Conservation (phyloP, 1,140 invertebrate genomes). For the Asobara japonica region DNA sequence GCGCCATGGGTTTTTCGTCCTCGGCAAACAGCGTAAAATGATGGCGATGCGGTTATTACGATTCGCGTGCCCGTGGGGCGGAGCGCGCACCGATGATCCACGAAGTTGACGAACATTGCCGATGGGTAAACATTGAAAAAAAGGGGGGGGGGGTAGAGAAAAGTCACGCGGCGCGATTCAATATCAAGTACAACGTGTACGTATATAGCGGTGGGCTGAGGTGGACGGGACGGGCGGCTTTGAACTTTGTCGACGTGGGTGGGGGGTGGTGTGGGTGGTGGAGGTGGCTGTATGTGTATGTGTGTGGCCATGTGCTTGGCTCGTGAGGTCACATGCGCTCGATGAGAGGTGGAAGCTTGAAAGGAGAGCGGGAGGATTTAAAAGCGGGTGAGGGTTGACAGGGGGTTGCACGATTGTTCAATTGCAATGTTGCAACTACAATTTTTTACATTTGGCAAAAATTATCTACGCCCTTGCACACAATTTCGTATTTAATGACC, state of each 20-base stretch:
- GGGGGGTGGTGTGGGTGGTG: too few species aligned
- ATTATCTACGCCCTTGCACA: too few species aligned
- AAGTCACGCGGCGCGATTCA: constrained; percentile 42
- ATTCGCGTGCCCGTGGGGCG: background rate
- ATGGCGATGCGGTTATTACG: background rate
- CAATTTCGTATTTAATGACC: too few species aligned
- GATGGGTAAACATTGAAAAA: too few species aligned
- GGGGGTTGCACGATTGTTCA: too few species aligned
- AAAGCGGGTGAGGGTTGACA: too few species aligned
- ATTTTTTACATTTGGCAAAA: too few species aligned
- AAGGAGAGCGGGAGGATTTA: background rate
- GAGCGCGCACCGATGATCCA: constrained; percentile 26
- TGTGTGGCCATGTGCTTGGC: background rate
- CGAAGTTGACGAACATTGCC: background rate
- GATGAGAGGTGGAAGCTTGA: too few species aligned
- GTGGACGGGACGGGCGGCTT: background rate
- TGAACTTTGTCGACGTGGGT: too few species aligned
- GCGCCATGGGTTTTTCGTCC: constrained; percentile 36
- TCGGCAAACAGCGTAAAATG: background rate
- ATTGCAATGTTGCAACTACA: too few species aligned
- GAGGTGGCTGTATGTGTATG: too few species aligned
- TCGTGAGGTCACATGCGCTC: constrained; percentile 11
- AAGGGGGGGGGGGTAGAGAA: too few species aligned
- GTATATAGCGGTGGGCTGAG: background rate
- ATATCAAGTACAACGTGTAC: constrained; percentile 54